Base-by-base conservation (phyloP, 2,113 vertebrate species). In the Hyperoodon ampullatus region DNA sequence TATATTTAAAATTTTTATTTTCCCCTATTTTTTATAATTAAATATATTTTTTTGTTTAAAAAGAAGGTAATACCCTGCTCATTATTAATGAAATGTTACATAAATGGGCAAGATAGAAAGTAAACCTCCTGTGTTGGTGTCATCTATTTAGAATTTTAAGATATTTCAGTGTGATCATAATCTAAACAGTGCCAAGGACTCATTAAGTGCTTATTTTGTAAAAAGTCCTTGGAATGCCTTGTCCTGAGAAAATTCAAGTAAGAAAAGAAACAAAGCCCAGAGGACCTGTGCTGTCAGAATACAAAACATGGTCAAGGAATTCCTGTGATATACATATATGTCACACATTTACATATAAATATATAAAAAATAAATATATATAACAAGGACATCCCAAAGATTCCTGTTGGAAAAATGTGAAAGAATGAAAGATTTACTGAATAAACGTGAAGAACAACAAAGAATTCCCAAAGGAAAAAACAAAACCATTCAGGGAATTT, bases 361-460 rank as follows among this genome's bases (percentile, higher is more conserved):
- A 21, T 72, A 50, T 33, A 74, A 42, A 13, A 7, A 44, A 61
- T 39, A 63, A 50, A 39, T 58, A 61, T 65, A 35, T n/a, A n/a
- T 65, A 44, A 28, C 35, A 83, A 82, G 39, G 24, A 60, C 74
- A 47, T 33, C 23, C 35, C 19, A n/a, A 89, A 70, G 24, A 63
- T 65, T 88, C 24, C 24, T 72, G 2, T 35, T 77, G 61, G 55
- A 70, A n/a, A 91, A 58, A 60, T 11, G 63, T 75, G 61, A 95
- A 83, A 55, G 60, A 63, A 87, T 72, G 47, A 21, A 81, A 61
- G 14, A 53, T 63, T 92, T n/a, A 75, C 3, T 94, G 82, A 89
- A 80, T 74, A 80, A 92, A 89, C 21, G 42, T 58, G 39, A 93
- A 89, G 18, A 93, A 47, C 21, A 91, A 58, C 39, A 95, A 95